These are phyloP conservation scores for Mormyrus iriodes DNA, from an alignment of 2,113 vertebrate species.

Conservation along the genomic window DNA sequence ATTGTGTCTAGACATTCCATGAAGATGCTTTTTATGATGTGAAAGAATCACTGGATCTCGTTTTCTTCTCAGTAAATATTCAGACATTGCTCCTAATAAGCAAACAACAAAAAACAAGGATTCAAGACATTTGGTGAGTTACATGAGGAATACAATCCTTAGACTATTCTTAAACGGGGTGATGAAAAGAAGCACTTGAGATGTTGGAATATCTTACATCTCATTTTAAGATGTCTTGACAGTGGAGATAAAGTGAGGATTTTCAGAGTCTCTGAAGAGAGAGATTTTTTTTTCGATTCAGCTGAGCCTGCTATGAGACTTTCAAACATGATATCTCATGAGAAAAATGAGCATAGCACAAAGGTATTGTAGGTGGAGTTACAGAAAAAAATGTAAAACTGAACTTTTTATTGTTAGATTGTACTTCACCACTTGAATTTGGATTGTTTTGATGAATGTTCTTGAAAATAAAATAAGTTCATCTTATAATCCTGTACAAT, in stretches of 20 bases:
- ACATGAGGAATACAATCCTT: background rate
- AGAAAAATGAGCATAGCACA: background rate
- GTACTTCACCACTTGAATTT: background rate
- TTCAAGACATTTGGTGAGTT: background rate
- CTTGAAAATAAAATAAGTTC: background rate
- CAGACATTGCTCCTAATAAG: background rate
- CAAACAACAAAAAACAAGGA: background rate
- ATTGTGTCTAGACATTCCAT: background rate
- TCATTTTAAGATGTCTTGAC: background rate
- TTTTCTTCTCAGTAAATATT: background rate
- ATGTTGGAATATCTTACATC: background rate
- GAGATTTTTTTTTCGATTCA: background rate
- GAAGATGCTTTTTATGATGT: background rate
- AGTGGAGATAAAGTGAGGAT: background rate
- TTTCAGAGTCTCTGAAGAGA: background rate
- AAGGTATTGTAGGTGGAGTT: background rate
- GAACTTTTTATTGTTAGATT: background rate
- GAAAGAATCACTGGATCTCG: background rate
- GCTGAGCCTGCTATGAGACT: background rate
- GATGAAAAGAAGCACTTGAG: background rate
- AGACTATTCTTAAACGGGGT: background rate
- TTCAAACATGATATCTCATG: background rate
- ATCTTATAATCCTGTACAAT: background rate
- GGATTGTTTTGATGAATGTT: background rate
- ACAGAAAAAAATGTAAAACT: background rate